Percentiles rank a stretch among this genome's conserved stretches.
phyloP scores from a whole-genome alignment of 2,797 vertebrate genomes.

The Australoheros facetus region DNA sequence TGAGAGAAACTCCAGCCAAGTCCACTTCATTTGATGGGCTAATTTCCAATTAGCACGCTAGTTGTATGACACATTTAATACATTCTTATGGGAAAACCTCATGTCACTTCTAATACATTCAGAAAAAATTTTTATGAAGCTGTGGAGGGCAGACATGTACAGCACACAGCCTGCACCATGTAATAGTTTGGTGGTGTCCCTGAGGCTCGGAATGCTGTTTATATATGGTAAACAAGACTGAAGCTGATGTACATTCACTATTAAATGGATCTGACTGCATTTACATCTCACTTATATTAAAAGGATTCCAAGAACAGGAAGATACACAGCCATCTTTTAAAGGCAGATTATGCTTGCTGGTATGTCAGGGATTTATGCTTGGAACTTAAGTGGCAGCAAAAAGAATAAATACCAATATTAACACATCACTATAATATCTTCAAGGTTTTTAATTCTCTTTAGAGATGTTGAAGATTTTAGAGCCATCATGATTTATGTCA shows the following conservation, averaged over 20 bases:
- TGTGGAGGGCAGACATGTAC: neutral
- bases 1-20: neutral
- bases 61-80: neutral
- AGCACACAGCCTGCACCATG: neutral
- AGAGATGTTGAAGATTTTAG: neutral
- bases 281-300: neutral
- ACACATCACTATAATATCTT: neutral
- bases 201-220: neutral
- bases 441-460: neutral
- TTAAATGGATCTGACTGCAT: neutral
- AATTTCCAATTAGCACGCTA: slow-evolving; percentile 25
- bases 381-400: neutral
- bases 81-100: slow-evolving; percentile 11
- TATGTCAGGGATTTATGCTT: neutral
- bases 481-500: neutral
- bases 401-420: neutral
- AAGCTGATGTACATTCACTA: neutral
- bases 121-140: neutral
- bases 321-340: neutral
- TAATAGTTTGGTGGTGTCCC: neutral
- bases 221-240: neutral
- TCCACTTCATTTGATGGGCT: slow-evolving; percentile 1
- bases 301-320: neutral
- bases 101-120: neutral
- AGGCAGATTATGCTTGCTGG: neutral